Conservation (phyloP, 2,888 invertebrate genomes). For the Caenorhabditis sp. region DNA sequence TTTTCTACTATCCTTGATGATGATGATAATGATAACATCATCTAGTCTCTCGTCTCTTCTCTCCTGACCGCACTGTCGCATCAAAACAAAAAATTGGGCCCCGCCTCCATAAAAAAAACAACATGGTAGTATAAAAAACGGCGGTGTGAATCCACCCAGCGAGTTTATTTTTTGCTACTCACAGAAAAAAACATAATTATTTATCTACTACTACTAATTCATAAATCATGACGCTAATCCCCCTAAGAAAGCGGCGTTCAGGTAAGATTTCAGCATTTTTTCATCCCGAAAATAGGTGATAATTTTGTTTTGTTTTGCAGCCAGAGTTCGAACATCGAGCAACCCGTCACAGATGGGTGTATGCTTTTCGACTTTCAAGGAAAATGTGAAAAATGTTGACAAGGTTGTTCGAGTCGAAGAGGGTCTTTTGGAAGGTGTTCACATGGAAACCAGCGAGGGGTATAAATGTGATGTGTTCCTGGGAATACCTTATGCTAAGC, state of each 20-base stretch:
- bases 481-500: slow-evolving; percentile 53
- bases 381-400: slow-evolving; percentile 18
- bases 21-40: too few species aligned
- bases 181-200: too few species aligned
- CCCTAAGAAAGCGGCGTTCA: slow-evolving; percentile 12
- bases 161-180: too few species aligned
- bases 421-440: slow-evolving; percentile 36
- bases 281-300: background rate
- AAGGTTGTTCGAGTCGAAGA: slow-evolving; percentile 23
- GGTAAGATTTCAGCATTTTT: slow-evolving; percentile 9
- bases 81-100: too few species aligned
- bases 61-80: too few species aligned
- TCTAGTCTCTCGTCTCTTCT: too few species aligned
- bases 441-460: slow-evolving; percentile 19
- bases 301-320: slow-evolving; percentile 15
- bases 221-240: slow-evolving; percentile 21
- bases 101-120: too few species aligned
- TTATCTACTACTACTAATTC: background rate
- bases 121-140: too few species aligned
- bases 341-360: slow-evolving; percentile 28
- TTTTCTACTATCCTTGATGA: too few species aligned
- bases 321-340: slow-evolving; percentile 39
- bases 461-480: slow-evolving; percentile 43
- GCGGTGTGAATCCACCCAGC: too few species aligned
- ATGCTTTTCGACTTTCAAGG: slow-evolving; percentile 31